phyloP scores from a whole-genome alignment of 2,797 vertebrate species.

The Notolabrus celidotus region DNA sequence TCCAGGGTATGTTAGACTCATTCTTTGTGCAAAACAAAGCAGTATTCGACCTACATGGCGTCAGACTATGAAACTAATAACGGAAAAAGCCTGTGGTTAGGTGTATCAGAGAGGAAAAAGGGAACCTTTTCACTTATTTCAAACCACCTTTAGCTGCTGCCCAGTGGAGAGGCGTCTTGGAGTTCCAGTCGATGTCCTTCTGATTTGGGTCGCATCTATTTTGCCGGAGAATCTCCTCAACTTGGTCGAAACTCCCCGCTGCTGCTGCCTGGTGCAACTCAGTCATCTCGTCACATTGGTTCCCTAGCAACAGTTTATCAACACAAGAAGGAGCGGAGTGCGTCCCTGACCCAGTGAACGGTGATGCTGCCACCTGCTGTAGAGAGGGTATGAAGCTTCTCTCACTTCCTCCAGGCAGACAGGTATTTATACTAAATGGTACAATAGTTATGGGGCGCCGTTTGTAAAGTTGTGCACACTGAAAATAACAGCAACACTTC shows the following conservation, averaged over 20 bases:
- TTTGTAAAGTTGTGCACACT: no score
- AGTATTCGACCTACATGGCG: no score
- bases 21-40: no score
- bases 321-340: slow-evolving; percentile 25
- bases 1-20: no score
- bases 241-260: slow-evolving; percentile 80
- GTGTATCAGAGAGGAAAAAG: no score
- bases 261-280: slow-evolving; percentile 93
- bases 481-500: no score
- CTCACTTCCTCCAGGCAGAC: no score
- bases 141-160: slow-evolving; percentile 88
- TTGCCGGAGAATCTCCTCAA: slow-evolving; percentile 83
- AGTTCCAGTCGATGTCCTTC: slow-evolving; percentile 90
- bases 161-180: slow-evolving; percentile 93
- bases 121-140: neutral
- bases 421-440: no score
- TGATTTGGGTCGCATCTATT: slow-evolving; percentile 88
- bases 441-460: no score
- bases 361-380: slow-evolving; percentile 52
- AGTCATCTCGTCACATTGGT: slow-evolving; percentile 78
- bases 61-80: no score
- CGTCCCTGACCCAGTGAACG: neutral
- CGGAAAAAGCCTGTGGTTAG: no score
- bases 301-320: slow-evolving; percentile 50
- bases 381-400: neutral